A percentile compares a stretch with the other conserved stretches of the same genome.
These are phyloP conservation scores for Cantharis lateralis DNA, from an alignment of 2,888 invertebrate genomes.

Conservation along the genomic window DNA sequence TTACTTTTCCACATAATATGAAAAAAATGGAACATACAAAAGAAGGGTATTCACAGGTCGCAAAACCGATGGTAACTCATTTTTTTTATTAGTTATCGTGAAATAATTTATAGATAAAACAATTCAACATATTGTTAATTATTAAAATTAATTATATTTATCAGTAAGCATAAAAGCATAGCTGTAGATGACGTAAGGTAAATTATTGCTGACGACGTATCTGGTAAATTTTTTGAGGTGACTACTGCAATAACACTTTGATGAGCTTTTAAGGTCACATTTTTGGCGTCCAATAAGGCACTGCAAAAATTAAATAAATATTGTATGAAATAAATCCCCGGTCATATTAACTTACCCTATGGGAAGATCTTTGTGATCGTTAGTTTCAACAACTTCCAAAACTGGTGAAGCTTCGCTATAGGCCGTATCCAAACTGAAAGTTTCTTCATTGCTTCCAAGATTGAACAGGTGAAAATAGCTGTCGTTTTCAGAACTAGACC, in stretches of 20 bases:
- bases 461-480: constrained; percentile 42
- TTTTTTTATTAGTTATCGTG: too few relatives aligned
- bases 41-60: too few relatives aligned
- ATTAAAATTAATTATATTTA: background rate
- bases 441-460: constrained; percentile 58
- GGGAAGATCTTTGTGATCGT: background rate
- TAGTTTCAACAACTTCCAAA: constrained; percentile 18
- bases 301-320: too few relatives aligned
- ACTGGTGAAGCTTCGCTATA: constrained; percentile 36
- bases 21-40: too few relatives aligned
- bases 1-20: too few relatives aligned
- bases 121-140: background rate
- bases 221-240: too few relatives aligned
- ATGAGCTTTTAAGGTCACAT: constrained; percentile 50
- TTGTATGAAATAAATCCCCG: too few relatives aligned
- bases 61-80: too few relatives aligned
- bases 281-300: constrained; percentile 49
- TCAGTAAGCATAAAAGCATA: background rate
- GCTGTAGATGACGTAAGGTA: background rate
- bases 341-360: constrained; percentile 28
- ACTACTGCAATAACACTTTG: constrained; percentile 44
- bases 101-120: background rate
- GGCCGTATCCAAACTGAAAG: constrained; percentile 58
- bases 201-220: background rate
- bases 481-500: too few relatives aligned